Conservation (phyloP, 1,140 invertebrate species). For the Caenorhabditis inopinata region DNA sequence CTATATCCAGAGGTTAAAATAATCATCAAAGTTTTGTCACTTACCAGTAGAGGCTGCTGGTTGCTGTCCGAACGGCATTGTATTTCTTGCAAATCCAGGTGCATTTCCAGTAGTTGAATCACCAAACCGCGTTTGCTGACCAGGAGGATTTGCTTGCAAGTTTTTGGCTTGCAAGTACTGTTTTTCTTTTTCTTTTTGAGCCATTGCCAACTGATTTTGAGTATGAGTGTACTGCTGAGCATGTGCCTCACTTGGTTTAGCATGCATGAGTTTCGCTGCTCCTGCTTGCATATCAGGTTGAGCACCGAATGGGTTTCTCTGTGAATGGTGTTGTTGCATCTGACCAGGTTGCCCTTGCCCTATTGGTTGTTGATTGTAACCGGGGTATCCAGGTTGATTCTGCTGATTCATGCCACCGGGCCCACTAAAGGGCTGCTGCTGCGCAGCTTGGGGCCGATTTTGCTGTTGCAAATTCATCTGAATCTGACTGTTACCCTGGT, state of each 20-base stretch:
- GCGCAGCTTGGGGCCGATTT: background rate
- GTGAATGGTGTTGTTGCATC: background rate
- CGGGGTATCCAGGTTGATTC: background rate
- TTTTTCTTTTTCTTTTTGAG: background rate
- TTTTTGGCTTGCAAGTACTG: constrained; percentile 14
- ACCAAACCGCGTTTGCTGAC: background rate
- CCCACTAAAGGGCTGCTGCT: background rate
- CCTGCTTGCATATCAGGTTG: background rate
- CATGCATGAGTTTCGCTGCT: background rate
- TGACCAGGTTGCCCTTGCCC: background rate
- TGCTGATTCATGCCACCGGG: background rate
- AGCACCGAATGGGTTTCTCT: background rate
- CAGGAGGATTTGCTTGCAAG: background rate
- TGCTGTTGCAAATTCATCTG: background rate
- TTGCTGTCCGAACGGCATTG: background rate
- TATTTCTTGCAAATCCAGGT: background rate
- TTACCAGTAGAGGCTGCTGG: background rate
- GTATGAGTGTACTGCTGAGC: constrained; percentile 17
- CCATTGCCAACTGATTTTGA: background rate
- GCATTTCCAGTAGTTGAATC: background rate
- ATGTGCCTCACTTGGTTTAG: background rate
- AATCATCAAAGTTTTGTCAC: background rate
- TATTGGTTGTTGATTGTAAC: background rate
- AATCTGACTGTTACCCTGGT: background rate
- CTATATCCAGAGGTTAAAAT: background rate